Evolutionary conservation across 1,140 invertebrate genomes (phyloP).

Genomic region (Drosophila trapezifrons): DNA sequence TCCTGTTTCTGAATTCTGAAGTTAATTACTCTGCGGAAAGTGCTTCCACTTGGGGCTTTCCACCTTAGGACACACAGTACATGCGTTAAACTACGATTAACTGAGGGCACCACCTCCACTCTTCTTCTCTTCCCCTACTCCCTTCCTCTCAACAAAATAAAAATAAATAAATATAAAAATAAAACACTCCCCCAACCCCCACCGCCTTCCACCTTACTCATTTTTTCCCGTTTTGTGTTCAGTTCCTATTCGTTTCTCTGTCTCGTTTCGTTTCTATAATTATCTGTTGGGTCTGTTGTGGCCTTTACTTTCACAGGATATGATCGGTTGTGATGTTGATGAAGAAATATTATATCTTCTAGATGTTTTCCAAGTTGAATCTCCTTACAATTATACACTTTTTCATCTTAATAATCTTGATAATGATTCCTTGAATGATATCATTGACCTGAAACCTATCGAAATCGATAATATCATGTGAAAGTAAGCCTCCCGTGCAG

Average conservation of each 20-base stretch:
- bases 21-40: constrained; percentile 29
- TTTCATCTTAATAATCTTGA: not conserved
- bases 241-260: constrained; percentile 11
- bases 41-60: constrained; percentile 8
- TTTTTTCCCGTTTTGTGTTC: constrained; percentile 10
- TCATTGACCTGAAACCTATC: not conserved
- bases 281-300: not conserved
- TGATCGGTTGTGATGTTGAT: constrained; percentile 7
- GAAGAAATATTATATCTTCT: not conserved
- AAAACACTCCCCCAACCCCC: not conserved
- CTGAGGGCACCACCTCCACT: constrained; percentile 14
- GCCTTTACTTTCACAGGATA: constrained; percentile 25
- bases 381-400: no score
- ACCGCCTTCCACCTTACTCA: not conserved
- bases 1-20: constrained; percentile 10
- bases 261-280: constrained; percentile 7
- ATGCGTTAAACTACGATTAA: constrained; percentile 21
- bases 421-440: not conserved
- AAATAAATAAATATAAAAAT: not conserved
- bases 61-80: constrained; percentile 12
- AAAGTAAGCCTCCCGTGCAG: constrained; percentile 6
- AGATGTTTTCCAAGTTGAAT: constrained; percentile 1
- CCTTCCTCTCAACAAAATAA: not conserved
- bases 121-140: not conserved
- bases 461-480: constrained; percentile 14